phyloP scores from a whole-genome alignment of 2,888 invertebrate genomes.

The Torymus auratus region DNA sequence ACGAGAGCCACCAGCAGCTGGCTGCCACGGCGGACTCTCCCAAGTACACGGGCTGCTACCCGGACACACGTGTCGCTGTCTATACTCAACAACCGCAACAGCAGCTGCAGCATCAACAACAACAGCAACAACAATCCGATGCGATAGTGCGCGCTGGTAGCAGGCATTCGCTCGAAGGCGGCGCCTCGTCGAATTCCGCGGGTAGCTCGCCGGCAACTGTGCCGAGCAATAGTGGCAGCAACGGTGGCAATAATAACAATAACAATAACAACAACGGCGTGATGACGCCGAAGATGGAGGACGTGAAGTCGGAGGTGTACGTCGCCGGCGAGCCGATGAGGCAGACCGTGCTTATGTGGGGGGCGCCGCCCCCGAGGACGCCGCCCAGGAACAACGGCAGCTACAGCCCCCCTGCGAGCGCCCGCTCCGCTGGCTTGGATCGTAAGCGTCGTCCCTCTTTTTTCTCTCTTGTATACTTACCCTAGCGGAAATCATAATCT shows the following conservation, averaged over 20 bases:
- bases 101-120: too few species aligned
- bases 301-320: slow-evolving; percentile 79
- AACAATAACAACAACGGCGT: slow-evolving; percentile 76
- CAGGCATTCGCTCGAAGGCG: slow-evolving; percentile 76
- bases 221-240: slow-evolving; percentile 79
- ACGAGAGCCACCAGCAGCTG: slow-evolving; percentile 79
- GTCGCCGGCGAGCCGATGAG: slow-evolving; percentile 80
- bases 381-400: slow-evolving; percentile 74
- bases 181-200: slow-evolving; percentile 80
- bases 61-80: slow-evolving; percentile 48
- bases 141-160: slow-evolving; percentile 70
- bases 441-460: slow-evolving; percentile 13
- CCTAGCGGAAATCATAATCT: too few species aligned
- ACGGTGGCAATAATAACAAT: slow-evolving; percentile 39
- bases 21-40: slow-evolving; percentile 80
- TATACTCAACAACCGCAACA: too few species aligned
- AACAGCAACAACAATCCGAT: too few species aligned
- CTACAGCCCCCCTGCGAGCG: slow-evolving; percentile 68
- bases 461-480: slow-evolving; percentile 12
- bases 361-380: slow-evolving; percentile 76
- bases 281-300: slow-evolving; percentile 81
- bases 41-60: slow-evolving; percentile 73
- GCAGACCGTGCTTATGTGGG: slow-evolving; percentile 97
- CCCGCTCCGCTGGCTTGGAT: slow-evolving; percentile 32
- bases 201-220: slow-evolving; percentile 82